phyloP scores from a whole-genome alignment of 2,888 invertebrate species.

The Allygus modestus region DNA sequence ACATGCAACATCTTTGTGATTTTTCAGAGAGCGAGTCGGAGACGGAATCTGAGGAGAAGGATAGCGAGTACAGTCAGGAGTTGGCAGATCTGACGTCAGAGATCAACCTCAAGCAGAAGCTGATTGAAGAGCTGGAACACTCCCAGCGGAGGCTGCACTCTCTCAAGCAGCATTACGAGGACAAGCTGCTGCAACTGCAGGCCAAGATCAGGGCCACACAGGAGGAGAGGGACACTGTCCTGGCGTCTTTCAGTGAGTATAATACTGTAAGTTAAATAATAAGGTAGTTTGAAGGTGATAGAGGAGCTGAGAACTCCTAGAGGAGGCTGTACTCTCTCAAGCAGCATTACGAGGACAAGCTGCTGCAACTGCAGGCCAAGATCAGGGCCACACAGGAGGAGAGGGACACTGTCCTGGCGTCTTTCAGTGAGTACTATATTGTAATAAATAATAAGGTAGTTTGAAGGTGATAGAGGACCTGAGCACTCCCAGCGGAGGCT shows the following conservation, averaged over 20 bases:
- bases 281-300: conserved; percentile 92
- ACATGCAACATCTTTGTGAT: too few species aligned
- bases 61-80: conserved; percentile 78
- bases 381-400: conserved; percentile 94
- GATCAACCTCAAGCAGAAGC: conserved; percentile 95
- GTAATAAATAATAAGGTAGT: too few species aligned
- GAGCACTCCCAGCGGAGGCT: conserved; percentile 91
- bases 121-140: conserved; percentile 95
- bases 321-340: conserved; percentile 90
- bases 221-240: conserved; percentile 93
- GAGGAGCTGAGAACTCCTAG: conserved; percentile 94
- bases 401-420: conserved; percentile 90
- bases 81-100: conserved; percentile 93
- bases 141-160: conserved; percentile 91
- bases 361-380: conserved; percentile 88
- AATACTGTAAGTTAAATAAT: too few species aligned
- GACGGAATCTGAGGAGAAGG: conserved; percentile 77
- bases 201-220: conserved; percentile 92
- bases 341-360: conserved; percentile 95
- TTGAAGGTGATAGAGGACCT: conserved; percentile 95
- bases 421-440: conserved; percentile 74
- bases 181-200: conserved; percentile 90
- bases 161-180: conserved; percentile 94
- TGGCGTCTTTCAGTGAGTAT: conserved; percentile 78
- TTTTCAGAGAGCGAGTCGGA: conserved; percentile 75